Evolutionary conservation across 2,888 invertebrate species (phyloP).

Genomic region (Nysson spinosus): DNA sequence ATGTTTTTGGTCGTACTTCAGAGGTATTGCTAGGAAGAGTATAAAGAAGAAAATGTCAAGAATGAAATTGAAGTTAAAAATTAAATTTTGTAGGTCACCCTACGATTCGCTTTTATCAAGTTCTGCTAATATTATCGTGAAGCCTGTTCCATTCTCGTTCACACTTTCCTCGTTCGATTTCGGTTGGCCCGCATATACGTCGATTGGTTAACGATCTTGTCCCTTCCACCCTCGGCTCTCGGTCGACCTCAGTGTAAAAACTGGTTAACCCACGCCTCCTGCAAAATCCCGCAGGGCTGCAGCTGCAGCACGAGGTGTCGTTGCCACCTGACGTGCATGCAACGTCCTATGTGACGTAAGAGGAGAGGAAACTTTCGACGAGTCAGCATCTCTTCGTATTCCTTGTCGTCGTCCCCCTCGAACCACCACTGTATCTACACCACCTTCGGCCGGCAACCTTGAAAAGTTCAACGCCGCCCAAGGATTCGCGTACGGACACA

Average conservation of each 20-base stretch:
- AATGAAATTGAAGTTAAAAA: no score
- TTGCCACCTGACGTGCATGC: slow-evolving; percentile 54
- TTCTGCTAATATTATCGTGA: slow-evolving; percentile 29
- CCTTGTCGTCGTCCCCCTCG: slow-evolving; percentile 42
- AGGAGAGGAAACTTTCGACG: slow-evolving; percentile 49
- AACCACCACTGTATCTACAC: no score
- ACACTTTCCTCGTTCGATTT: slow-evolving; percentile 58
- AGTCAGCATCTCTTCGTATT: slow-evolving; percentile 51
- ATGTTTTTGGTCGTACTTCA: no score
- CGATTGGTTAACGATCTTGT: neutral
- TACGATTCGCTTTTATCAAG: slow-evolving; percentile 34
- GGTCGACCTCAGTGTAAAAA: slow-evolving; percentile 36
- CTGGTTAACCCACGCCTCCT: slow-evolving; percentile 61
- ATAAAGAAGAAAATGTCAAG: no score
- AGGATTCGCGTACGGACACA: slow-evolving; percentile 25
- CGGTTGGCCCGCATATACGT: slow-evolving; percentile 49
- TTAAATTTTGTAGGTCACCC: no score
- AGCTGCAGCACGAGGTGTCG: slow-evolving; percentile 52
- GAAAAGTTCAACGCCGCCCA: slow-evolving; percentile 51
- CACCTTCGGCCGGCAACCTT: slow-evolving; percentile 42
- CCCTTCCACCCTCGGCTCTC: neutral
- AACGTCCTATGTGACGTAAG: slow-evolving; percentile 46
- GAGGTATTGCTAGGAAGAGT: no score
- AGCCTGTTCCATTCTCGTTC: slow-evolving; percentile 55
- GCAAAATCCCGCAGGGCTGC: slow-evolving; percentile 54